These are phyloP conservation scores for Microctenopoma stevenorrisi DNA, from an alignment of 2,797 vertebrate species.

Conservation along the genomic window DNA sequence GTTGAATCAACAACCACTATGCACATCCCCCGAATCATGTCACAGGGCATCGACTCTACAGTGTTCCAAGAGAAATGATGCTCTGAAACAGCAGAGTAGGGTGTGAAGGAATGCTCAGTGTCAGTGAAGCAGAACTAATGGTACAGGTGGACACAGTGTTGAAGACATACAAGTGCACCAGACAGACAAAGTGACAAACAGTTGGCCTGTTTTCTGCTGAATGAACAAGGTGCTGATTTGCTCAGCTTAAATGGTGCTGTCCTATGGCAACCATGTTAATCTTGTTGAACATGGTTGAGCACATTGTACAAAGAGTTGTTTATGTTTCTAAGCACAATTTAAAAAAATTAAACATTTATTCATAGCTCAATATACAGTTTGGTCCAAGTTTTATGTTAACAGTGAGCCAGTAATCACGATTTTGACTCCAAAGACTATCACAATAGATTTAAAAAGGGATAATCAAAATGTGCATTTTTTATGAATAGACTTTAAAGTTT, in stretches of 20 bases:
- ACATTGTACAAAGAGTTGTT: not conserved
- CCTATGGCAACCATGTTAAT: not conserved
- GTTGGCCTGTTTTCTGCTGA: slow-evolving; percentile 11
- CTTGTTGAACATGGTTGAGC: not conserved
- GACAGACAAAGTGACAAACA: slow-evolving; percentile 19
- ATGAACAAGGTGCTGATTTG: not conserved
- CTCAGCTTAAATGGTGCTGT: not conserved
- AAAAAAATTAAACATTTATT: not conserved
- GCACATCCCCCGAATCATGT: slow-evolving; percentile 23
- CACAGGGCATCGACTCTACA: slow-evolving; percentile 31
- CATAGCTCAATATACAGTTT: too few relatives aligned
- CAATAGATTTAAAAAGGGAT: too few relatives aligned
- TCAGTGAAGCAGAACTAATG: slow-evolving; percentile 34
- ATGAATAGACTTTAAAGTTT: too few relatives aligned
- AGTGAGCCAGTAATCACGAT: too few relatives aligned
- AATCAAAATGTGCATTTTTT: too few relatives aligned
- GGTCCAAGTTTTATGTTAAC: too few relatives aligned
- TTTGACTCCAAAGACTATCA: too few relatives aligned
- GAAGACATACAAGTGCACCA: slow-evolving; percentile 6
- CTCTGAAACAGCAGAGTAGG: not conserved
- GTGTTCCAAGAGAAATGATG: slow-evolving; percentile 10
- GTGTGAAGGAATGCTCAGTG: slow-evolving; percentile 14
- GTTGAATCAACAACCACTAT: slow-evolving; percentile 8
- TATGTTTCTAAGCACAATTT: not conserved
- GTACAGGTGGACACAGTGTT: not conserved